Evolutionary conservation across 2,113 vertebrate genomes (phyloP).

Genomic region (Ondatra zibethicus): DNA sequence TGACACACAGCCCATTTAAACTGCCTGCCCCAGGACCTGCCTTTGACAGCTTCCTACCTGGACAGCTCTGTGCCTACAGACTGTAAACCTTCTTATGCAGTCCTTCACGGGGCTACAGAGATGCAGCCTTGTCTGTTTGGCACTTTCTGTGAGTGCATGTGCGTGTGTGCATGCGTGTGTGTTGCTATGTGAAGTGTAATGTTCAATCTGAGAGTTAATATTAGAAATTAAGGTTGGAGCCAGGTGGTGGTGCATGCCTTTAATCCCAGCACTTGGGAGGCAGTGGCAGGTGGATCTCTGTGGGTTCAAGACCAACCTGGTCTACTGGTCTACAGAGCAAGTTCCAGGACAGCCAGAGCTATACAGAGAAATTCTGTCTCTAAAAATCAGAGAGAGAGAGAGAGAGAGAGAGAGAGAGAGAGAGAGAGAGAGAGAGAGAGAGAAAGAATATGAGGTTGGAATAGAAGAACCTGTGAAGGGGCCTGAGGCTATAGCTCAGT

Average conservation of each 20-base stretch:
- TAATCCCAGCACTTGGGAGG: neutral
- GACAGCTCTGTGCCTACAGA: neutral
- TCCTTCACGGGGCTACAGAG: neutral
- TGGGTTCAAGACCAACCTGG: neutral
- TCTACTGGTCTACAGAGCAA: neutral
- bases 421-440: neutral
- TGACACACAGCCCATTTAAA: neutral
- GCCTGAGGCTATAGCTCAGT: neutral
- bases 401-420: neutral
- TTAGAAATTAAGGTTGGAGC: neutral
- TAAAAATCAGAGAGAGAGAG: neutral
- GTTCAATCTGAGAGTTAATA: neutral
- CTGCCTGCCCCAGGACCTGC: neutral
- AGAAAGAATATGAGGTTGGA: neutral
- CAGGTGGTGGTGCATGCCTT: neutral
- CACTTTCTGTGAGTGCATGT: neutral
- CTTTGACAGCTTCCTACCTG: neutral
- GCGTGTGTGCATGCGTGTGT: neutral
- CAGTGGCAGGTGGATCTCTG: neutral
- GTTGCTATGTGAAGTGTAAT: neutral
- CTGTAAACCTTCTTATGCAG: neutral
- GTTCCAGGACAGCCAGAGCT: neutral
- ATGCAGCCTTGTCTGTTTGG: too few species aligned
- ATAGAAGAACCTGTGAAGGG: neutral
- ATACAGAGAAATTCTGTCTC: neutral